These are phyloP conservation scores for Pachyseris speciosa DNA, from an alignment of 64 coral and sea anemone genomes.

Conservation along the genomic window DNA sequence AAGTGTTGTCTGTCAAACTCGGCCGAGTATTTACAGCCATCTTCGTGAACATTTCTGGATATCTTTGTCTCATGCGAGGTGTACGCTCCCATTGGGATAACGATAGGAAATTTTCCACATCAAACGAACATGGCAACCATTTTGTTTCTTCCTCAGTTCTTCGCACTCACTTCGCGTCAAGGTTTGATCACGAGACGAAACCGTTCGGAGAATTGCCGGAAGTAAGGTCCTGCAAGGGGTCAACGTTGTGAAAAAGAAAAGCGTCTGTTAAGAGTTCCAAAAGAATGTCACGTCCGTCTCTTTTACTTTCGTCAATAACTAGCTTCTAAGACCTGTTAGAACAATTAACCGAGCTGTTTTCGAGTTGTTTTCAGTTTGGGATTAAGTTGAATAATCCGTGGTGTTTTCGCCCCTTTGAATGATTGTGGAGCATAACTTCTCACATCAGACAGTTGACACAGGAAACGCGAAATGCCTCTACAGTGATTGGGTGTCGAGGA, in stretches of 20 bases:
- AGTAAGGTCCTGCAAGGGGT: neutral
- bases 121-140: neutral
- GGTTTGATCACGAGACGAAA: neutral
- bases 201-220: neutral
- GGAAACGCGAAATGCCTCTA: no score
- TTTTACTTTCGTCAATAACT: neutral
- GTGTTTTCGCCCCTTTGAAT: neutral
- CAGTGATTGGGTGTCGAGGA: no score
- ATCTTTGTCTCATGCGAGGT: neutral
- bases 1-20: neutral
- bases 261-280: neutral
- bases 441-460: neutral
- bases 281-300: neutral
- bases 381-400: no score
- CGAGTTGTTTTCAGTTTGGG: neutral
- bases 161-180: neutral
- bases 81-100: neutral
- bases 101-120: neutral
- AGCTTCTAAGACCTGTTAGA: no score
- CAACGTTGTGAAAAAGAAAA: neutral
- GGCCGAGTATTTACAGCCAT: neutral
- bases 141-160: neutral
- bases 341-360: no score
- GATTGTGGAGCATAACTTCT: neutral
- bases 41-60: neutral